phyloP scores from a whole-genome alignment of 2,113 vertebrate species.

The Chaenocephalus aceratus region DNA sequence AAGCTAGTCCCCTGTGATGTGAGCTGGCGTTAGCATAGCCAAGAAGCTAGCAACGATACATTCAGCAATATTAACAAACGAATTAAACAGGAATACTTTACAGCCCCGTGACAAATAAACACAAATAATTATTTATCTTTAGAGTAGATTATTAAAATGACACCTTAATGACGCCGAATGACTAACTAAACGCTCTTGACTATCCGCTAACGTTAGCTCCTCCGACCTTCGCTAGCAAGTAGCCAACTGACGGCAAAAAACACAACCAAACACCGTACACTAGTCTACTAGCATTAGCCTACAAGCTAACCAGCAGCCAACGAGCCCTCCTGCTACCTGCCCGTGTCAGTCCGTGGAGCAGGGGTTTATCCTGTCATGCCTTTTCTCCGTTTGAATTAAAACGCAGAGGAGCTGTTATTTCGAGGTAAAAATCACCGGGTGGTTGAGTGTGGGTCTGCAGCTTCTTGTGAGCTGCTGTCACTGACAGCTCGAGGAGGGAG shows the following conservation, averaged over 20 bases:
- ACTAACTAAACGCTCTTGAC: conserved; percentile 5
- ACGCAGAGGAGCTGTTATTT: conserved; percentile 20
- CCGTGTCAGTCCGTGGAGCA: conserved; percentile 41
- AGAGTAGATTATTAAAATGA: conserved; percentile 9
- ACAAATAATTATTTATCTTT: too few relatives aligned
- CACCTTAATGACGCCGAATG: neutral
- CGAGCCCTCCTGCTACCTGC: conserved; percentile 52
- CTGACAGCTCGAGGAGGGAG: conserved; percentile 77
- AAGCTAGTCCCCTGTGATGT: conserved; percentile 45
- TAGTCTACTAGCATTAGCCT: conserved; percentile 55
- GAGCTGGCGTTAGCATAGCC: conserved; percentile 76
- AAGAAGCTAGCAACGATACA: conserved; percentile 50
- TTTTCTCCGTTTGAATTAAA: conserved; percentile 28
- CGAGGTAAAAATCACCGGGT: conserved; percentile 11
- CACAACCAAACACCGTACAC: conserved; percentile 39
- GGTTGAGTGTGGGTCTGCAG: conserved; percentile 44
- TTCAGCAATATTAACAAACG: conserved; percentile 10
- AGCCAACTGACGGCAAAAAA: conserved; percentile 44
- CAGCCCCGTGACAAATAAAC: neutral
- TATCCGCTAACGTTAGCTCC: conserved; percentile 36
- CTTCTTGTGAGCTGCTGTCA: conserved; percentile 73
- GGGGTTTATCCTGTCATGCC: conserved; percentile 44
- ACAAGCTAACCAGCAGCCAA: conserved; percentile 48
- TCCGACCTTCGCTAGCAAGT: conserved; percentile 67
- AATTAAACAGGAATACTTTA: neutral